Base-by-base conservation (phyloP, 2,888 invertebrate genomes). In the Drosophila acutilabella region DNA sequence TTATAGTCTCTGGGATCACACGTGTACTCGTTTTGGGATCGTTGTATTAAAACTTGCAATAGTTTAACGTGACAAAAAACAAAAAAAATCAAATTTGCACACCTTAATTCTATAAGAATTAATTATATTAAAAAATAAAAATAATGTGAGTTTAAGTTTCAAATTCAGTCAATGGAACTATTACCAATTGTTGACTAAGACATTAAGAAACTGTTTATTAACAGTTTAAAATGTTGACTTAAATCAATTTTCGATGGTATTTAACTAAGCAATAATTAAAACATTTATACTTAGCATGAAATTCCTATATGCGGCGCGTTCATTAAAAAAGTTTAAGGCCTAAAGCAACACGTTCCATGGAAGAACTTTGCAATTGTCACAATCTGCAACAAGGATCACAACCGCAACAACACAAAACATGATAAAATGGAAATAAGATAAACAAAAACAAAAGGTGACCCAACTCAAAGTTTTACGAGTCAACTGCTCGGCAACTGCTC, bases 311-410 rank as follows among this genome's bases (percentile, higher is more conserved):
- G 40, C 26, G 11, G 51, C 64, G 62, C 69, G 69, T 86, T 83
- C 83, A 83, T 83, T 83, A 88, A 88, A 86, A 81, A 83, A 83
- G 75, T 83, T 83, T 52, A 53, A 58, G 75, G 50, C 87, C 72
- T 80, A 83, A 66, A 74, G 88, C 87, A 83, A 88, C 81, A 83
- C 88, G 83, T 82, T 70, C 61, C 69, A 52, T 53, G 50, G 56
- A 23, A 66, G 78, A 83, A 73, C 75, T 83, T 88, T 75, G 57
- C 87, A 78, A 83, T 88, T 83, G 83, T 83, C 87, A 86, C 83
- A 88, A 88, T 86, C 78, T 86, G 72, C 88, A 88, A 86, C 81
- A 88, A 86, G 72, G 72, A 71, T 75, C 53, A 69, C 72, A 76
- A 78, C 85, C 88, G 61, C 79, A 78, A 64, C 47, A 64, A 33